Percentiles rank a stretch among this genome's conserved stretches.
Evolutionary conservation across 2,888 invertebrate genomes (phyloP).

Genomic region (Apodemia mormo): DNA sequence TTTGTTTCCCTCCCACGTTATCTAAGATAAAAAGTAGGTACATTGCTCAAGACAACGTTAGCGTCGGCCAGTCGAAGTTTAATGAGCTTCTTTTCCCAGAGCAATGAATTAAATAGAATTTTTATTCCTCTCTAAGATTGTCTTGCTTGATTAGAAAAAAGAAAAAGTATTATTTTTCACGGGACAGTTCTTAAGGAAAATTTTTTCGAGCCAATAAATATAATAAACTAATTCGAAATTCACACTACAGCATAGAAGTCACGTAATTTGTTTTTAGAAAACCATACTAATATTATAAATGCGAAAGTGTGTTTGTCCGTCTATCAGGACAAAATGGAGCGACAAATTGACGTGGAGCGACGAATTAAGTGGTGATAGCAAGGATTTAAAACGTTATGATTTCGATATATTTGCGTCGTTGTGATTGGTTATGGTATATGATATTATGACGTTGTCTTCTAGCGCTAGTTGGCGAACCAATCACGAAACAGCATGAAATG

Average conservation of each 20-base stretch:
- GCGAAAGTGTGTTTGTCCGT: no score
- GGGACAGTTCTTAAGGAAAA: not conserved
- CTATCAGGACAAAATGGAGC: no score
- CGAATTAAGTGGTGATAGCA: no score
- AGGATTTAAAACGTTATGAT: no score
- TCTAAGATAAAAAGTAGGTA: not conserved
- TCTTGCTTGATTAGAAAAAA: not conserved
- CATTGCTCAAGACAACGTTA: slow-evolving; percentile 13
- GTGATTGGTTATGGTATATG: no score
- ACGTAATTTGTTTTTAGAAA: no score
- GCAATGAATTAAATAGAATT: slow-evolving; percentile 15
- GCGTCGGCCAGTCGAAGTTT: slow-evolving; percentile 10
- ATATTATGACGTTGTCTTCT: no score
- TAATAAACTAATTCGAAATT: not conserved
- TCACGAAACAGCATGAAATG: no score
- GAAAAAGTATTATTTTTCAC: not conserved
- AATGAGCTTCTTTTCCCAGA: slow-evolving; percentile 7
- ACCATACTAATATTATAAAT: no score
- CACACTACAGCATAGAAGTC: not conserved
- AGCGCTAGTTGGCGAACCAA: no score
- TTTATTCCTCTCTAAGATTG: not conserved
- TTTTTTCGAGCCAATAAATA: not conserved
- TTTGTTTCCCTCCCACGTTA: not conserved
- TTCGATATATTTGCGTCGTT: no score
- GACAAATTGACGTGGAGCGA: no score